phyloP scores from a whole-genome alignment of 2,113 vertebrate genomes.

The Gorilla gorilla region DNA sequence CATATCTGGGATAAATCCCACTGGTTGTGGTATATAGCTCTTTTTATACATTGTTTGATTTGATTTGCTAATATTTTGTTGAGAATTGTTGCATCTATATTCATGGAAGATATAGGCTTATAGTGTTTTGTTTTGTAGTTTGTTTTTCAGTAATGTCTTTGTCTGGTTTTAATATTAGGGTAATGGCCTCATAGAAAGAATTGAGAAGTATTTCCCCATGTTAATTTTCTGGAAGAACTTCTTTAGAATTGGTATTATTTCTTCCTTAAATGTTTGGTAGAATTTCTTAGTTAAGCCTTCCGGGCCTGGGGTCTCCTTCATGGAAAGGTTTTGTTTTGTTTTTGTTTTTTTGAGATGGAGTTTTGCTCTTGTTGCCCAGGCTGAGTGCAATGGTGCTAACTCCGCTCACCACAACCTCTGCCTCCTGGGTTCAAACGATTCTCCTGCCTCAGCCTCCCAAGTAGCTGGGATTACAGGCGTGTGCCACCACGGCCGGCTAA shows the following conservation, averaged over 20 bases:
- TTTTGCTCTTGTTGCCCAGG: no score
- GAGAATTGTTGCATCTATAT: neutral
- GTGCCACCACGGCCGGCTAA: no score
- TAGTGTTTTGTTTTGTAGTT: neutral
- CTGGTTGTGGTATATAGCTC: neutral
- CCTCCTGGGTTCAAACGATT: no score
- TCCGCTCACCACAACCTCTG: no score
- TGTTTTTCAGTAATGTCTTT: neutral
- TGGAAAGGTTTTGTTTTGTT: neutral
- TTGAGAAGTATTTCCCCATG: neutral
- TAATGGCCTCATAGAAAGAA: neutral
- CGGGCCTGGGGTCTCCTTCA: neutral
- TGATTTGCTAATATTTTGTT: neutral
- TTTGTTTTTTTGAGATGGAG: no score
- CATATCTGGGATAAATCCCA: neutral
- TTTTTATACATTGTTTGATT: neutral
- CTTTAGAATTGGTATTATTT: neutral
- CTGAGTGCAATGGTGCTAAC: no score
- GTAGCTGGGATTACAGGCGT: no score
- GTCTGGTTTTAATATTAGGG: neutral
- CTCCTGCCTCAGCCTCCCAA: no score
- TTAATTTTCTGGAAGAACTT: neutral
- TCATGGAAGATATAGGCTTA: neutral
- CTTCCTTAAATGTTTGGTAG: neutral
- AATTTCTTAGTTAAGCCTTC: neutral